Conservation (phyloP, 2,888 invertebrate species). For the Plagodis pulveraria region DNA sequence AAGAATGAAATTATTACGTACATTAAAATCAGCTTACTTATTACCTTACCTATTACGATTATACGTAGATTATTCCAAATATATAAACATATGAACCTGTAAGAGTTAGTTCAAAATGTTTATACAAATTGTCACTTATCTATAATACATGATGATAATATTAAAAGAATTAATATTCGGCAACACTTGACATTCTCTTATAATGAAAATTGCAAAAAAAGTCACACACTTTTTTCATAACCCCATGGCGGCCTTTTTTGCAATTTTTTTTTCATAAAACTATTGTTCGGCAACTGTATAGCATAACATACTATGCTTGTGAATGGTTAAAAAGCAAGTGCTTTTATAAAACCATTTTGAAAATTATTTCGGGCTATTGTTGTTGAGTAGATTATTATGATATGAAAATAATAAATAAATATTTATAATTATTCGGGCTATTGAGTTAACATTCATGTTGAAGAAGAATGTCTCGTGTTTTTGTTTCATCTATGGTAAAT, state of each 20-base stretch:
- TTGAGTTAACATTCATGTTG: constrained; percentile 66
- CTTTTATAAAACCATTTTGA: constrained; percentile 54
- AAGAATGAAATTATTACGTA: constrained; percentile 82
- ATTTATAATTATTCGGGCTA: constrained; percentile 65
- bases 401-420: constrained; percentile 62
- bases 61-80: constrained; percentile 60
- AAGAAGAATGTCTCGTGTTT: constrained; percentile 76
- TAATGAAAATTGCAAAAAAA: constrained; percentile 53
- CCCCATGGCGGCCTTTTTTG: constrained; percentile 45
- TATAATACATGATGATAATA: constrained; percentile 81
- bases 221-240: constrained; percentile 30
- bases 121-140: constrained; percentile 67
- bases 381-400: constrained; percentile 49
- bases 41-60: constrained; percentile 82
- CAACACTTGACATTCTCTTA: constrained; percentile 83
- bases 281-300: constrained; percentile 76
- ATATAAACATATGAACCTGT: constrained; percentile 51
- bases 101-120: constrained; percentile 40
- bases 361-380: constrained; percentile 80
- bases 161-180: constrained; percentile 82
- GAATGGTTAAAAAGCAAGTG: constrained; percentile 47
- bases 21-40: constrained; percentile 82
- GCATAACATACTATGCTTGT: constrained; percentile 54
- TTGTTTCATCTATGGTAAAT: constrained; percentile 52
- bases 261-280: constrained; percentile 67